Conservation (phyloP, 2,888 invertebrate species). For the Prenolepis imparis region DNA sequence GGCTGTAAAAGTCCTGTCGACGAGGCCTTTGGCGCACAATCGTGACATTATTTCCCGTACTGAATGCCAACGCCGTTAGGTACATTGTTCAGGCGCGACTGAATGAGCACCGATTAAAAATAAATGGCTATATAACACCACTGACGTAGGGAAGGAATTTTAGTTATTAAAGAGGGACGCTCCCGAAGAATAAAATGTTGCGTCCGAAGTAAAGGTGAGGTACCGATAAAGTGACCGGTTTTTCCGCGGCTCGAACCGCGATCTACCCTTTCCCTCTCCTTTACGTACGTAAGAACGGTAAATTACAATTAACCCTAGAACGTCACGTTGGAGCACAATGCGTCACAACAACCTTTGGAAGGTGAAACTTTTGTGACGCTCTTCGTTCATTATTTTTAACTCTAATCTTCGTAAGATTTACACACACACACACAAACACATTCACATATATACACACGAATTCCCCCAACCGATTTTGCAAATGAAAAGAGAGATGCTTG, state of each 20-base stretch:
- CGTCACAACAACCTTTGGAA: constrained; percentile 17
- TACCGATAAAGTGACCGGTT: constrained; percentile 44
- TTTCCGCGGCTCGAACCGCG: constrained; percentile 21
- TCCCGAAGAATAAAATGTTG: constrained; percentile 51
- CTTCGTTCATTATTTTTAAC: constrained; percentile 22
- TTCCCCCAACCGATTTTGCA: neutral
- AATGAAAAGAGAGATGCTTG: constrained; percentile 3
- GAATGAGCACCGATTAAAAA: constrained; percentile 65
- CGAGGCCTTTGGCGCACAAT: constrained; percentile 51
- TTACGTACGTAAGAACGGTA: neutral
- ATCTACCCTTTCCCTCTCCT: constrained; percentile 25
- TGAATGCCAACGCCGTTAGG: constrained; percentile 46
- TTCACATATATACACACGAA: too few species aligned
- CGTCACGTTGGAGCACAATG: constrained; percentile 28
- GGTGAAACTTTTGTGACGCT: neutral
- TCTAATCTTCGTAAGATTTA: constrained; percentile 3
- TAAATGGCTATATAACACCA: constrained; percentile 59
- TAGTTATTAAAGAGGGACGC: constrained; percentile 55
- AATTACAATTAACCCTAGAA: constrained; percentile 28
- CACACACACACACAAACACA: neutral
- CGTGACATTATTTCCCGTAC: constrained; percentile 63
- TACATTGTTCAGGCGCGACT: constrained; percentile 55
- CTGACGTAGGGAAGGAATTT: constrained; percentile 55
- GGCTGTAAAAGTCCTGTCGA: constrained; percentile 48
- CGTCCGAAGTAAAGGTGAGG: constrained; percentile 46